phyloP scores from a whole-genome alignment of 2,113 vertebrate genomes.

The Alosa alosa region DNA sequence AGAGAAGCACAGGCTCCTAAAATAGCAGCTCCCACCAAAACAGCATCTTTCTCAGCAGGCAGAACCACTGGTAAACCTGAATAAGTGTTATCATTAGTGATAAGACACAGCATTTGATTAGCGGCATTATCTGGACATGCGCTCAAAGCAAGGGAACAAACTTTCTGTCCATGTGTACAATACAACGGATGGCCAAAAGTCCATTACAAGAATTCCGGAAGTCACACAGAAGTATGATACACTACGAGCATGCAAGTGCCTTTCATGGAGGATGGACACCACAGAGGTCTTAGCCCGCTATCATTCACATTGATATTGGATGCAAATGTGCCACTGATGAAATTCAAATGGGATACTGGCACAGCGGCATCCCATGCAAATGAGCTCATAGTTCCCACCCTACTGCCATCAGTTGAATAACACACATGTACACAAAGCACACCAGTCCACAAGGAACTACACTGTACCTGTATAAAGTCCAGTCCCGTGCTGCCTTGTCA shows the following conservation, averaged over 20 bases:
- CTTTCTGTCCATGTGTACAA: not conserved
- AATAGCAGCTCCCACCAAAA: constrained; percentile 88
- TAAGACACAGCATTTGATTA: not conserved
- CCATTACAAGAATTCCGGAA: too few relatives aligned
- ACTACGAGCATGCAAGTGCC: too few relatives aligned
- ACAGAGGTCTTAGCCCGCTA: too few relatives aligned
- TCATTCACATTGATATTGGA: not conserved
- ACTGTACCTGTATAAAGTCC: too few relatives aligned
- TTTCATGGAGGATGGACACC: not conserved
- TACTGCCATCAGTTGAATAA: not conserved
- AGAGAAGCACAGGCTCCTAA: constrained; percentile 90
- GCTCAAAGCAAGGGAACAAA: not conserved
- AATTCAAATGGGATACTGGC: too few relatives aligned
- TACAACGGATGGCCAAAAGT: too few relatives aligned
- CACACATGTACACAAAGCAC: not conserved
- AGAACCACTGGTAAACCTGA: constrained; percentile 87
- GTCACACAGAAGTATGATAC: not conserved
- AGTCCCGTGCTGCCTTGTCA: not conserved
- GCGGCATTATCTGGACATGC: not conserved
- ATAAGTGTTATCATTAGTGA: not conserved
- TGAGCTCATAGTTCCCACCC: not conserved
- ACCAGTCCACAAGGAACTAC: too few relatives aligned
- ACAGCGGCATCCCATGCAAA: not conserved
- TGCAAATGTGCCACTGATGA: too few relatives aligned
- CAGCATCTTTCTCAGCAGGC: constrained; percentile 87